Conservation (phyloP, 2,797 vertebrate species). For the Philypnodon macrostomus region DNA sequence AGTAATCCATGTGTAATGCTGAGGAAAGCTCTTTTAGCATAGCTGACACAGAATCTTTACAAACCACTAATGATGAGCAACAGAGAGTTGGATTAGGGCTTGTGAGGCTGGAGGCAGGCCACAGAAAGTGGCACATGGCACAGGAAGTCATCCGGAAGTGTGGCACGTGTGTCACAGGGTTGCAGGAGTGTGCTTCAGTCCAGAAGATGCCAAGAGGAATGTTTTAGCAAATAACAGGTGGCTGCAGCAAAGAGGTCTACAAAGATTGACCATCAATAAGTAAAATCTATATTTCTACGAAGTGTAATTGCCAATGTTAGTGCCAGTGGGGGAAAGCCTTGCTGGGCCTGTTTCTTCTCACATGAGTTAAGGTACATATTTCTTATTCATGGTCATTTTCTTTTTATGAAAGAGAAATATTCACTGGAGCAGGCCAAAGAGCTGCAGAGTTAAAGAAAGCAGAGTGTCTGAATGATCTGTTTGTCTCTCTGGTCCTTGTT, state of each 20-base stretch:
- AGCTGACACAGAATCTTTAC: conserved; percentile 68
- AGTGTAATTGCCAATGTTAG: too few relatives aligned
- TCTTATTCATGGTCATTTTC: conserved; percentile 2
- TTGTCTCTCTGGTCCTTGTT: conserved; percentile 63
- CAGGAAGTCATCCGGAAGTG: conserved; percentile 26
- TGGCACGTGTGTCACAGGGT: conserved; percentile 18
- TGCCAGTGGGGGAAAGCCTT: background rate
- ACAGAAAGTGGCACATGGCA: conserved; percentile 37
- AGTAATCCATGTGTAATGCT: conserved; percentile 68
- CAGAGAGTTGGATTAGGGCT: conserved; percentile 62
- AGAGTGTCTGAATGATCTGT: conserved; percentile 43
- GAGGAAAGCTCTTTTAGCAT: conserved; percentile 60
- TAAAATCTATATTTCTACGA: too few relatives aligned
- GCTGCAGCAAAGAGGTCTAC: too few relatives aligned
- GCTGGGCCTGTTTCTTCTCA: background rate
- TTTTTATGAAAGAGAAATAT: conserved; percentile 8
- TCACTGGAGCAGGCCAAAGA: conserved; percentile 9
- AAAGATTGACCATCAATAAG: too few relatives aligned
- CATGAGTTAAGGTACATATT: background rate
- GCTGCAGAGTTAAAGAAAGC: conserved; percentile 31
- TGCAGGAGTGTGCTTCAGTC: conserved; percentile 12
- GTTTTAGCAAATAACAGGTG: conserved; percentile 27
- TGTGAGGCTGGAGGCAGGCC: conserved; percentile 50
- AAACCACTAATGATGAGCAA: conserved; percentile 65
- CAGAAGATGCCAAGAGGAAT: conserved; percentile 9